These are phyloP conservation scores for Neoarius graeffei DNA, from an alignment of 2,113 vertebrate species.

Conservation along the genomic window DNA sequence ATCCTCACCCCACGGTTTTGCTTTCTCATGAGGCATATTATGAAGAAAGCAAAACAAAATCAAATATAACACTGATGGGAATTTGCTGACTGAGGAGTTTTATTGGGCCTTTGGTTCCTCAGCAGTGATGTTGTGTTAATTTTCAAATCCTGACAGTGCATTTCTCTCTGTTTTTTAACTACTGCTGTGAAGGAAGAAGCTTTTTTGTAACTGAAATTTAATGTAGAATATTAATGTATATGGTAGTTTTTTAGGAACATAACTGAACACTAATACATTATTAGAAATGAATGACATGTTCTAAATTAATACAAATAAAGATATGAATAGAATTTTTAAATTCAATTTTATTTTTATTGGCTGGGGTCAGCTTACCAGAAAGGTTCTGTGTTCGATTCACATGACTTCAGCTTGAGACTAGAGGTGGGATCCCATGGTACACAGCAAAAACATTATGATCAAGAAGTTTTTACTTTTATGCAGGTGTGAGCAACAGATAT, in stretches of 20 bases:
- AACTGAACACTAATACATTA: not conserved
- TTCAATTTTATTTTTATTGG: too few species aligned
- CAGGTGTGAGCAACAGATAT: not conserved
- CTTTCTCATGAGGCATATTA: not conserved
- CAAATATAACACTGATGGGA: not conserved
- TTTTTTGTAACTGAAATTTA: not conserved
- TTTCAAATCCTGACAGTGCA: not conserved
- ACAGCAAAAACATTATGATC: not conserved
- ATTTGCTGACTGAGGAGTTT: conserved; percentile 22
- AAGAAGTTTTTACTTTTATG: not conserved
- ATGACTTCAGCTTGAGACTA: not conserved
- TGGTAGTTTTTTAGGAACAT: not conserved
- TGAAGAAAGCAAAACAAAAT: not conserved
- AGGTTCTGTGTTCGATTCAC: not conserved
- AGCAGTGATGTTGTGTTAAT: not conserved
- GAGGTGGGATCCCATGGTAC: not conserved
- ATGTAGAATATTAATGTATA: not conserved
- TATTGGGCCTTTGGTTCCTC: not conserved
- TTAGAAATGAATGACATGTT: not conserved
- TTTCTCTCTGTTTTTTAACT: not conserved
- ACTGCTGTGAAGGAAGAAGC: not conserved
- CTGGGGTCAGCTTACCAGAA: not conserved
- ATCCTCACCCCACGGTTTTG: not conserved
- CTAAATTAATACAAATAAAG: not conserved
- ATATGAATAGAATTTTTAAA: not conserved